phyloP scores from a whole-genome alignment of 2,888 invertebrate genomes.

The Apantesis nais region DNA sequence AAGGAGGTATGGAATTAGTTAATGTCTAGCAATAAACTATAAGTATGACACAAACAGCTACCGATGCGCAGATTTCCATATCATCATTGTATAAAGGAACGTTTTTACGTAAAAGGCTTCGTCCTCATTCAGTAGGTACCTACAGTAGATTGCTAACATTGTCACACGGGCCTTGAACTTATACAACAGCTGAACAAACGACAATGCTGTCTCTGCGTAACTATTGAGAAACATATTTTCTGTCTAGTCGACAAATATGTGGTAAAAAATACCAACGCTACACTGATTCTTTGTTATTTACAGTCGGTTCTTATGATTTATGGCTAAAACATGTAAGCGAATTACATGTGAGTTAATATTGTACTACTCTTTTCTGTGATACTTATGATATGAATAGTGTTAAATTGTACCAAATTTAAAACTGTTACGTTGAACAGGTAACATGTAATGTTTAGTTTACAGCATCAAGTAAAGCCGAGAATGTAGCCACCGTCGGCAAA shows the following conservation, averaged over 20 bases:
- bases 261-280: constrained; percentile 29
- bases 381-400: not conserved
- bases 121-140: constrained; percentile 51
- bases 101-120: constrained; percentile 52
- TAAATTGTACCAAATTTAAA: constrained; percentile 4
- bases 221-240: constrained; percentile 51
- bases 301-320: constrained; percentile 6
- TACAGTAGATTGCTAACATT: constrained; percentile 52
- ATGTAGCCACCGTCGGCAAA: constrained; percentile 81
- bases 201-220: constrained; percentile 51
- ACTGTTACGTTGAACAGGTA: constrained; percentile 29
- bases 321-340: not conserved
- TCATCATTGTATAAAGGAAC: constrained; percentile 36
- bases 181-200: constrained; percentile 69
- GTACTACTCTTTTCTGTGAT: not conserved
- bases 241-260: constrained; percentile 43
- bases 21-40: not conserved
- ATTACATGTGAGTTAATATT: not conserved
- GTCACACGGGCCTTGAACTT: constrained; percentile 78
- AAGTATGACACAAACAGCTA: constrained; percentile 19
- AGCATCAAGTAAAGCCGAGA: constrained; percentile 71
- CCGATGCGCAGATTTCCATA: constrained; percentile 28
- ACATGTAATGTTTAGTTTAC: constrained; percentile 57
- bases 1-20: not conserved
- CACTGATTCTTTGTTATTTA: constrained; percentile 28